Conservation (phyloP, 2,797 vertebrate species). For the Garrulus glandarius region DNA sequence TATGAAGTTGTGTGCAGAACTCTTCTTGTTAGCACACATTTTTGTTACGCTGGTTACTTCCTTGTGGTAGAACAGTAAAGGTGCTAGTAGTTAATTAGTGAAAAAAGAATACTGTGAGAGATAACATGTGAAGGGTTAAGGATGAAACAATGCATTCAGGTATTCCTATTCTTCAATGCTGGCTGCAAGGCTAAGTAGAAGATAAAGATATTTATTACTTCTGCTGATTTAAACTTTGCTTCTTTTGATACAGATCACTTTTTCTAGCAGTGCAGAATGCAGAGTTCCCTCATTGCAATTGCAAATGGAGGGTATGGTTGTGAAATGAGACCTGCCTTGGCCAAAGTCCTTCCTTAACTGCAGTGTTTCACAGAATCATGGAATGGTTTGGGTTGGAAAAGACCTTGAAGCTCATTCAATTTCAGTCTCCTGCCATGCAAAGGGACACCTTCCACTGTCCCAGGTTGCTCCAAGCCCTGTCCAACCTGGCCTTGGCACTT, state of each 20-base stretch:
- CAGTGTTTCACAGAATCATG: background rate
- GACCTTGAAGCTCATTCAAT: background rate
- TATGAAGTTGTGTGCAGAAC: no score
- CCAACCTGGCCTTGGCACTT: background rate
- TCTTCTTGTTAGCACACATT: accelerated
- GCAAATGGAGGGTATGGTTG: background rate
- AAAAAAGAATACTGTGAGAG: background rate
- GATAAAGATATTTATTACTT: background rate
- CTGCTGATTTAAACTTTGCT: background rate
- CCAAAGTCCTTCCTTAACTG: background rate
- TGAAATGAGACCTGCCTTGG: background rate
- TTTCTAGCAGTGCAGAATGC: background rate
- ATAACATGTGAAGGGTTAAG: background rate
- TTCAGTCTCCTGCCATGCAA: background rate
- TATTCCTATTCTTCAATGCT: background rate
- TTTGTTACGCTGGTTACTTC: background rate
- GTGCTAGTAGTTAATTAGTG: background rate
- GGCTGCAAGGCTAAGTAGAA: background rate
- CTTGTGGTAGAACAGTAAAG: background rate
- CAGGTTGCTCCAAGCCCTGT: background rate
- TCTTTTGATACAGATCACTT: background rate
- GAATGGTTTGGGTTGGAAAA: background rate
- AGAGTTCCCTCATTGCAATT: background rate
- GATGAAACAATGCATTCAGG: accelerated
- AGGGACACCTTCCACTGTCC: background rate